These are phyloP conservation scores for Spodoptera picta DNA, from an alignment of 2,888 invertebrate genomes.

Conservation along the genomic window DNA sequence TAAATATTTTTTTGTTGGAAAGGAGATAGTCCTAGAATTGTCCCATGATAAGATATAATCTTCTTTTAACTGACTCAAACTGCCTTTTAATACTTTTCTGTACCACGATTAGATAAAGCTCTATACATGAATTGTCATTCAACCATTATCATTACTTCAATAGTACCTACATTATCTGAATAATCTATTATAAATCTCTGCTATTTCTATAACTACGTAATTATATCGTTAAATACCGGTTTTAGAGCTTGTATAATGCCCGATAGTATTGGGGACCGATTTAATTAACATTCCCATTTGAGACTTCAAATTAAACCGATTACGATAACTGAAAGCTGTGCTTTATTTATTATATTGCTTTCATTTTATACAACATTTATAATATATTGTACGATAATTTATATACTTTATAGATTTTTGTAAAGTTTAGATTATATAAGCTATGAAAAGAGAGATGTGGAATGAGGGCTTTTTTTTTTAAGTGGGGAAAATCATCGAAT, in stretches of 20 bases:
- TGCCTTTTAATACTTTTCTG: too few species aligned
- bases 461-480: too few species aligned
- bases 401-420: too few species aligned
- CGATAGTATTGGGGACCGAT: constrained; percentile 38
- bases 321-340: constrained; percentile 23
- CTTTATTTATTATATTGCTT: constrained; percentile 6
- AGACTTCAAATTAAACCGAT: constrained; percentile 26
- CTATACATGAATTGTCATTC: too few species aligned
- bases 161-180: constrained; percentile 4
- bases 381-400: not conserved
- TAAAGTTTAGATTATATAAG: too few species aligned
- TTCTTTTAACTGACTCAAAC: too few species aligned
- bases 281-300: constrained; percentile 43
- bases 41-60: too few species aligned
- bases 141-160: not conserved
- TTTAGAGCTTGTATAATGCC: constrained; percentile 35
- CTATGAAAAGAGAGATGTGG: too few species aligned
- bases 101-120: too few species aligned
- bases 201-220: constrained; percentile 26
- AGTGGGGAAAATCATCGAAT: too few species aligned
- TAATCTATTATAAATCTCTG: constrained; percentile 1
- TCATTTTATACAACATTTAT: constrained; percentile 16
- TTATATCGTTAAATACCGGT: constrained; percentile 20
- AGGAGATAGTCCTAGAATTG: too few species aligned
- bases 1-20: too few species aligned